Conservation (phyloP, 2,888 invertebrate genomes). For the Andrena flavipes region DNA sequence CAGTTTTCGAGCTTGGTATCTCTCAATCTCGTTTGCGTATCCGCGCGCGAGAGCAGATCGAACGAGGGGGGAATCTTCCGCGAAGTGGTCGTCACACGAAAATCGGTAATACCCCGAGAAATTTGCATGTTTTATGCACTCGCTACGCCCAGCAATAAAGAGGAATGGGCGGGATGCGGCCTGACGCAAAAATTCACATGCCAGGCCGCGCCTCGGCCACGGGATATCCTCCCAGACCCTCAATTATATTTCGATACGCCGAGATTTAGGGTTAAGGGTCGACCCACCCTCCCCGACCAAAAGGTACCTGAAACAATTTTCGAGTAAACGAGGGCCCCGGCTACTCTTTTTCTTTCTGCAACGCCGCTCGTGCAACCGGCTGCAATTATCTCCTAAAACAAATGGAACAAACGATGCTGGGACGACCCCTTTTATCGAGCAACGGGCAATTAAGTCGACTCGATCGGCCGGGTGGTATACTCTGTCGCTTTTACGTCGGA, state of each 20-base stretch:
- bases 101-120: constrained; percentile 63
- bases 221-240: constrained; percentile 62
- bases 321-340: constrained; percentile 51
- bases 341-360: not conserved
- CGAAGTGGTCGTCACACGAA: constrained; percentile 53
- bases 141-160: constrained; percentile 71
- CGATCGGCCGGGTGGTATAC: too few relatives aligned
- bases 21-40: constrained; percentile 44
- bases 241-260: constrained; percentile 75
- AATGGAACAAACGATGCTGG: not conserved
- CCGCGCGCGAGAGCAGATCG: not conserved
- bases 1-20: constrained; percentile 30
- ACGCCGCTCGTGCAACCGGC: not conserved
- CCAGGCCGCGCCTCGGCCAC: constrained; percentile 25
- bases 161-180: constrained; percentile 57
- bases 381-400: constrained; percentile 8
- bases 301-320: constrained; percentile 67
- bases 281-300: constrained; percentile 47
- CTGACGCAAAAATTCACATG: constrained; percentile 64
- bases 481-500: too few relatives aligned
- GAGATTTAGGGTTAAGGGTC: constrained; percentile 75
- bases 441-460: not conserved
- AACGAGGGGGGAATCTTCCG: constrained; percentile 2
- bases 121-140: constrained; percentile 69
- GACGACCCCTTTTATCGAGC: not conserved